These are phyloP conservation scores for Blomia tropicalis DNA, from an alignment of 2,888 invertebrate species.

Conservation along the genomic window DNA sequence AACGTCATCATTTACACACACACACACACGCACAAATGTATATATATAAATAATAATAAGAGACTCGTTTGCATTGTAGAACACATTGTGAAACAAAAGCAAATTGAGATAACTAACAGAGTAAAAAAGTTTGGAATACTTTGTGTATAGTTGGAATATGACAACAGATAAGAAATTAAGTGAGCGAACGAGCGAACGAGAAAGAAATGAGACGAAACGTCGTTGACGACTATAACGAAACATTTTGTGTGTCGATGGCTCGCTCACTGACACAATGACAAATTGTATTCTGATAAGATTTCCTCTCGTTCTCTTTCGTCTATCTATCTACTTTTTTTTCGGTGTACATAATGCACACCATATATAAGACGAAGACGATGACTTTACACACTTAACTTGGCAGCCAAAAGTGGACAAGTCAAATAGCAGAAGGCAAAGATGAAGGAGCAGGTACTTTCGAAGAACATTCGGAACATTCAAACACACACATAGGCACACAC, in stretches of 20 bases:
- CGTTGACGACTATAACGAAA: background rate
- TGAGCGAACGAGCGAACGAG: background rate
- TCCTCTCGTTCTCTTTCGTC: background rate
- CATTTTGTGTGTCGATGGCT: background rate
- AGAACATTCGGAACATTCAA: too few species aligned
- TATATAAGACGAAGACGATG: too few species aligned
- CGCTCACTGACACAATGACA: background rate
- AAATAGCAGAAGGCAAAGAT: too few species aligned
- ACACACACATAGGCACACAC: too few species aligned
- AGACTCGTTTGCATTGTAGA: too few species aligned
- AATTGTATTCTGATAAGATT: background rate
- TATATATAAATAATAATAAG: too few species aligned
- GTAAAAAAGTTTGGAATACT: background rate
- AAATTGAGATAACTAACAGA: background rate
- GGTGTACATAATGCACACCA: too few species aligned
- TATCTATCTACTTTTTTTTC: background rate
- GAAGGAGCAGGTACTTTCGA: too few species aligned
- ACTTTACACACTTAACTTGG: too few species aligned
- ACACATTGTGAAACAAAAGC: background rate
- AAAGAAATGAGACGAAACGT: background rate
- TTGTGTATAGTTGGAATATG: conserved; percentile 1
- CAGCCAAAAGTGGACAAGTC: too few species aligned
- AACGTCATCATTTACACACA: too few species aligned
- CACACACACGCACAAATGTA: too few species aligned
- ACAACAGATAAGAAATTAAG: background rate